Percentiles rank a stretch among this genome's conserved stretches.
phyloP scores from a whole-genome alignment of 2,113 vertebrate genomes.

The Eupsittula cactorum region DNA sequence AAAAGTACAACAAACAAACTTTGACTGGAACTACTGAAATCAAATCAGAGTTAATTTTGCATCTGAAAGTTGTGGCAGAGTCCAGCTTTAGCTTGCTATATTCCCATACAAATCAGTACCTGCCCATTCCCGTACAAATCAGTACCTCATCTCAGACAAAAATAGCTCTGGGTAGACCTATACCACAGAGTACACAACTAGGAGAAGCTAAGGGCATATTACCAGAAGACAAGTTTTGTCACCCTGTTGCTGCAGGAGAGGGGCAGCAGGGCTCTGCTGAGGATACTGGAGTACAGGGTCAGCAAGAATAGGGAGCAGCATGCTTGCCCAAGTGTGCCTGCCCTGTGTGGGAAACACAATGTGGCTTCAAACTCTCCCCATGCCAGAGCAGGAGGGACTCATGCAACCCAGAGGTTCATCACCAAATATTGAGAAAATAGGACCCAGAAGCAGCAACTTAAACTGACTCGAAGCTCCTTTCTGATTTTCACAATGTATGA shows the following conservation, averaged over 20 bases:
- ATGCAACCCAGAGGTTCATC: neutral
- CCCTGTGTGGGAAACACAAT: neutral
- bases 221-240: neutral
- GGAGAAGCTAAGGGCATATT: neutral
- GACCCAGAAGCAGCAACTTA: neutral
- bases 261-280: neutral
- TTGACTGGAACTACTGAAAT: neutral
- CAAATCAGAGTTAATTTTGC: neutral
- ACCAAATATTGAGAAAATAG: neutral
- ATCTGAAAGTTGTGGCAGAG: rapidly evolving
- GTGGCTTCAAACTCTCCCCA: neutral
- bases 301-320: rapidly evolving
- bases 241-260: neutral
- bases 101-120: neutral
- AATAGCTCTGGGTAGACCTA: neutral
- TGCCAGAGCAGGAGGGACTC: neutral
- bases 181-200: neutral
- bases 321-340: rapidly evolving
- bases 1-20: neutral
- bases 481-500: neutral
- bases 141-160: neutral
- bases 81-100: neutral
- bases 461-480: neutral
- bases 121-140: neutral
- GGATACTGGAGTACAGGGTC: rapidly evolving